phyloP scores from a whole-genome alignment of 1,140 invertebrate genomes.

The Caenorhabditis inopinata region DNA sequence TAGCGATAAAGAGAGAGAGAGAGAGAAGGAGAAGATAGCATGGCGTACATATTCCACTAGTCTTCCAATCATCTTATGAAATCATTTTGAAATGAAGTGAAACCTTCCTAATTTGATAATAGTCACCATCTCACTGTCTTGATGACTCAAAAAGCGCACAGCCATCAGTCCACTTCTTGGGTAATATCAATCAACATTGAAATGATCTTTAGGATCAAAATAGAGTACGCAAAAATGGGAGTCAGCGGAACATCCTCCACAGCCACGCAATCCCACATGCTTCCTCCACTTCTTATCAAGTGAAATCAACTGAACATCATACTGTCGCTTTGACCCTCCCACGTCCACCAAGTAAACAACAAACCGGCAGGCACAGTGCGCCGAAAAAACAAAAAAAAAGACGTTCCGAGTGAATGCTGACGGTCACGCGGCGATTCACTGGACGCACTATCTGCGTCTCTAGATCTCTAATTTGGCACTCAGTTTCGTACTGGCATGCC shows the following conservation, averaged over 20 bases:
- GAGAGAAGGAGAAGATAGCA: too few species aligned
- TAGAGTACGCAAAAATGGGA: too few species aligned
- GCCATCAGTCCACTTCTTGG: too few species aligned
- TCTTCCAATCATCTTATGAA: too few species aligned
- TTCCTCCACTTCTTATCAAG: background rate
- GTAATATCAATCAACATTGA: too few species aligned
- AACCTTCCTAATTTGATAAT: too few species aligned
- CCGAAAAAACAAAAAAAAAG: background rate
- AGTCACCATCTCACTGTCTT: too few species aligned
- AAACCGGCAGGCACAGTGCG: background rate
- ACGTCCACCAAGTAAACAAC: background rate
- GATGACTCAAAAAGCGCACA: too few species aligned
- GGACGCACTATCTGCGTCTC: background rate
- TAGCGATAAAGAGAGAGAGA: too few species aligned
- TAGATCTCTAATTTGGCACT: background rate
- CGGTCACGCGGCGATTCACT: conserved; percentile 25
- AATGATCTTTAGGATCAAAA: too few species aligned
- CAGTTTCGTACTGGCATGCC: background rate
- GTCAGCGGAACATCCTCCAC: background rate
- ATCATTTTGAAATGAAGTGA: too few species aligned
- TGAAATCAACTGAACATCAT: conserved; percentile 4
- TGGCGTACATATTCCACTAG: too few species aligned
- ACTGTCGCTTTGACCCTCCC: background rate
- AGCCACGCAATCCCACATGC: background rate
- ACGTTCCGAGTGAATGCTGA: conserved; percentile 10